These are phyloP conservation scores for Synergus itoensis DNA, from an alignment of 2,888 invertebrate species.

Conservation along the genomic window DNA sequence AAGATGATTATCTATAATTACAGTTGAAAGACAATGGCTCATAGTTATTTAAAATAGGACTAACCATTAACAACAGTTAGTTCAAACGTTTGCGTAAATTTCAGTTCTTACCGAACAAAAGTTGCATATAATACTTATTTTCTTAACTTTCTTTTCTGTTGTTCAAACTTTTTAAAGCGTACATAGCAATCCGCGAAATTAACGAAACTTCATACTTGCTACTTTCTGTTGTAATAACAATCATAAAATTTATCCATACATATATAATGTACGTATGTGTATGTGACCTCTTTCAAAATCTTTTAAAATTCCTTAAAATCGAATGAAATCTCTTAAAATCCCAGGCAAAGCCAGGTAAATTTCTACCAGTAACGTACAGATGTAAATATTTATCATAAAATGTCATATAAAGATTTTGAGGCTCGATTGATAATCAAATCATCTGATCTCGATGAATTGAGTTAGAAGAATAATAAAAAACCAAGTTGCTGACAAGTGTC, in stretches of 20 bases:
- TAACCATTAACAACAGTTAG: not conserved
- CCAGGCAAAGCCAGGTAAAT: too few species aligned
- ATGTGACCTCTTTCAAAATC: too few species aligned
- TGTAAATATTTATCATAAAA: too few species aligned
- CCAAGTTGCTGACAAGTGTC: not conserved
- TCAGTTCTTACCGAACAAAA: not conserved
- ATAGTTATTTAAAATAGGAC: too few species aligned
- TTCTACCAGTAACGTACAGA: too few species aligned
- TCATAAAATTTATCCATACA: too few species aligned
- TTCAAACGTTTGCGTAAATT: not conserved
- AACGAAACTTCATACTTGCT: not conserved
- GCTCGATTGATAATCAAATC: too few species aligned
- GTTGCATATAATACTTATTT: not conserved
- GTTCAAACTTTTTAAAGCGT: not conserved
- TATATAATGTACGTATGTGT: too few species aligned
- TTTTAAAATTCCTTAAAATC: too few species aligned
- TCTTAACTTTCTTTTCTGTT: not conserved
- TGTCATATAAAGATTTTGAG: too few species aligned
- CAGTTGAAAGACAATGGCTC: not conserved
- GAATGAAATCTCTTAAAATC: too few species aligned
- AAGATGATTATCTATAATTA: not conserved
- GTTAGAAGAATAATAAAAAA: not conserved
- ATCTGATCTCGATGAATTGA: not conserved
- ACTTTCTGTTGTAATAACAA: not conserved
- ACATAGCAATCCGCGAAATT: not conserved